Conservation (phyloP, 2,797 vertebrate genomes). For the Sebastes baramenuke region DNA sequence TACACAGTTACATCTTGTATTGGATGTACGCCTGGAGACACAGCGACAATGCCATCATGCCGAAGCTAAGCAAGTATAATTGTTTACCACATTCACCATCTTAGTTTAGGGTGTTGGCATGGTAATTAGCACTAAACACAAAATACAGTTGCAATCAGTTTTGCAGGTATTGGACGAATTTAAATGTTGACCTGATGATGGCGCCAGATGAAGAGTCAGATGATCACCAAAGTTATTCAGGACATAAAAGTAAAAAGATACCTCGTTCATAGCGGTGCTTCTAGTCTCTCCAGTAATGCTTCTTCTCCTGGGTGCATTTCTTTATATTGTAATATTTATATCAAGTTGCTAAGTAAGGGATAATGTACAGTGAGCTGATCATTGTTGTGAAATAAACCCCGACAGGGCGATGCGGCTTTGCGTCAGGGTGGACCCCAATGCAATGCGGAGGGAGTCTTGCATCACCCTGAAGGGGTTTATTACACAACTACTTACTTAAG, state of each 20-base stretch:
- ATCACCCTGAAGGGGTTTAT: no score
- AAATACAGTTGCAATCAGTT: not conserved
- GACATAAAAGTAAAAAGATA: rapidly evolving
- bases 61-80: not conserved
- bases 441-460: no score
- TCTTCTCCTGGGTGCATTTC: no score
- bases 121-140: not conserved
- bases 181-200: not conserved
- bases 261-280: no score
- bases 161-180: not conserved
- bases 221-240: not conserved
- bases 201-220: not conserved
- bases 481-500: no score
- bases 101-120: not conserved
- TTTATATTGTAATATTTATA: no score
- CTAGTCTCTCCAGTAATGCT: no score
- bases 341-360: no score
- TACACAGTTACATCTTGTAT: not conserved
- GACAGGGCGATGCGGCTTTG: no score
- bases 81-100: not conserved
- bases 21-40: not conserved
- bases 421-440: no score
- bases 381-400: no score
- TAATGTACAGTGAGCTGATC: no score
- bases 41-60: not conserved